Conservation (phyloP, 2,113 vertebrate species). For the Antennarius striatus region DNA sequence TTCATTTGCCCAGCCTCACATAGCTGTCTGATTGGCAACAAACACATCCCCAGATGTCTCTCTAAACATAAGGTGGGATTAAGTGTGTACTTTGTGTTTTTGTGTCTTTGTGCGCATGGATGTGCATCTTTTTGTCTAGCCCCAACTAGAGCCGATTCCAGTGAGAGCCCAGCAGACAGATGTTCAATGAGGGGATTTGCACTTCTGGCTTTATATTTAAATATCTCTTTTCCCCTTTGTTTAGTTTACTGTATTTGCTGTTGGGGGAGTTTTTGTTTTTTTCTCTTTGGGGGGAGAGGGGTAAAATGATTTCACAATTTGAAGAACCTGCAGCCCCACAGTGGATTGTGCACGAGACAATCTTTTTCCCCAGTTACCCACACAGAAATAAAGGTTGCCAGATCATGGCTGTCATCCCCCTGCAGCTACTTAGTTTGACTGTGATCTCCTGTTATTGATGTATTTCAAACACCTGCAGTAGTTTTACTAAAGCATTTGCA, state of each 20-base stretch:
- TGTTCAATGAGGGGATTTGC: slow-evolving; percentile 68
- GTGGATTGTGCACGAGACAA: slow-evolving; percentile 57
- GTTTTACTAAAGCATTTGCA: slow-evolving; percentile 54
- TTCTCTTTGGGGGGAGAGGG: slow-evolving; percentile 21
- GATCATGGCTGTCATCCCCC: slow-evolving; percentile 61
- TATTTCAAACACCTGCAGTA: slow-evolving; percentile 63
- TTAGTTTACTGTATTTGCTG: slow-evolving; percentile 54
- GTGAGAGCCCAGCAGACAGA: slow-evolving; percentile 70
- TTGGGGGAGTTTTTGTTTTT: neutral
- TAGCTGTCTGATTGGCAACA: slow-evolving; percentile 71
- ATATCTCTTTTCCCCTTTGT: slow-evolving; percentile 47
- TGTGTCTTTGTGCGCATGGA: slow-evolving; percentile 40
- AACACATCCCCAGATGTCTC: slow-evolving; percentile 66
- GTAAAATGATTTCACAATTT: slow-evolving; percentile 50
- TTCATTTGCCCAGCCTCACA: slow-evolving; percentile 67
- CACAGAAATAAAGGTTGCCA: slow-evolving; percentile 50
- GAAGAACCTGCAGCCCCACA: slow-evolving; percentile 50
- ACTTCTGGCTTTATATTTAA: slow-evolving; percentile 55
- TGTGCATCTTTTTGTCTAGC: slow-evolving; percentile 51
- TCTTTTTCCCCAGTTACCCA: slow-evolving; percentile 58
- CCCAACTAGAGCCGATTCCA: slow-evolving; percentile 62
- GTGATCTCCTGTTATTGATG: slow-evolving; percentile 64
- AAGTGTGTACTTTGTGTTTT: slow-evolving; percentile 61
- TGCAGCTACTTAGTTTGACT: slow-evolving; percentile 65
- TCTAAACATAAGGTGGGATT: slow-evolving; percentile 70